A percentile compares a stretch with the other conserved stretches of the same genome.
Evolutionary conservation across 1,140 invertebrate species (phyloP).

Genomic region (Bombyx mandarina): DNA sequence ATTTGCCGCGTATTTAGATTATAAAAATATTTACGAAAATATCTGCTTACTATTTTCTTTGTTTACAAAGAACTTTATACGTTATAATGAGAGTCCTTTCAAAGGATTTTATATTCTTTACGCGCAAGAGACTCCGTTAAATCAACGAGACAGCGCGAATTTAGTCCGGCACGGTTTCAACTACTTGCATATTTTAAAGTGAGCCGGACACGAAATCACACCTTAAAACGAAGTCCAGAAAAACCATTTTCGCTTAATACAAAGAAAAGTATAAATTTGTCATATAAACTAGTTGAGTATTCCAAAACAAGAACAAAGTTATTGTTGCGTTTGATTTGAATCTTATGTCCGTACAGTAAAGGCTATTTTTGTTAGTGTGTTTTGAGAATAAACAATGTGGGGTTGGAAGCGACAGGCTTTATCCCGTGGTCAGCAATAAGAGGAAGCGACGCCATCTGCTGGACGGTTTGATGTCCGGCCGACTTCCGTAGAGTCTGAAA

Average conservation of each 20-base stretch:
- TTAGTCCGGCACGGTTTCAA: background rate
- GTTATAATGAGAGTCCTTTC: background rate
- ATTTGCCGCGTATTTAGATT: background rate
- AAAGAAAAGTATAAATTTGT: constrained; percentile 1
- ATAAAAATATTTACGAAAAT: background rate
- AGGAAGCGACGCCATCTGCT: constrained; percentile 51
- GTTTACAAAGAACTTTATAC: background rate
- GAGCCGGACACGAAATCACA: background rate
- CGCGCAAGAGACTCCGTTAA: background rate
- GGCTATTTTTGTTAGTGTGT: background rate
- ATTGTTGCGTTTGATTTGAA: background rate
- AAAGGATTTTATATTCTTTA: background rate
- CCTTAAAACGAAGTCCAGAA: background rate
- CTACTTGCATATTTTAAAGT: constrained; percentile 4
- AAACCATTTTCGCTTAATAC: background rate
- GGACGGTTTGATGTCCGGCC: constrained; percentile 36
- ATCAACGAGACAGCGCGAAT: background rate
- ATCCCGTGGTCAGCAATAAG: constrained; percentile 55
- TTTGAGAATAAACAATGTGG: background rate
- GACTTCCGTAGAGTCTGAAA: constrained; percentile 40
- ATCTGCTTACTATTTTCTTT: background rate
- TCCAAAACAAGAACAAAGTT: constrained; percentile 1
- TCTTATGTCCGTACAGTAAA: background rate
- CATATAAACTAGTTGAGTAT: constrained; percentile 1
- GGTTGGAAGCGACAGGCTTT: constrained; percentile 1